A percentile compares a stretch with the other conserved stretches of the same genome.
Evolutionary conservation across 2,113 vertebrate species (phyloP).

Genomic region (Jaculus jaculus): DNA sequence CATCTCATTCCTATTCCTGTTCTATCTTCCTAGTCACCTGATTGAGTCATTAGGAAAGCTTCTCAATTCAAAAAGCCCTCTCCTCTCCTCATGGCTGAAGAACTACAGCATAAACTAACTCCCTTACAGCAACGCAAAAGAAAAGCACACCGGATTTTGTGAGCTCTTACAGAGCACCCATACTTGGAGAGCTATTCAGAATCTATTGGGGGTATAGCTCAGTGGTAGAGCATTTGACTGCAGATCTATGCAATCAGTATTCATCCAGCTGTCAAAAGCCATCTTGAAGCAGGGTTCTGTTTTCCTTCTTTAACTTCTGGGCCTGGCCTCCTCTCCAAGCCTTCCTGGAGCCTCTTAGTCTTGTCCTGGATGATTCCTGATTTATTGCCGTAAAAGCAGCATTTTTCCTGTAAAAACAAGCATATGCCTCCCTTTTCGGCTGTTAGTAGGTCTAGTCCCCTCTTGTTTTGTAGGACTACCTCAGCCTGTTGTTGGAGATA

Average conservation of each 20-base stretch:
- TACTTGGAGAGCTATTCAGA: neutral
- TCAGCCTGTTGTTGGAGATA: too few species aligned
- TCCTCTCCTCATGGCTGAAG: neutral
- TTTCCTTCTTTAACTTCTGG: constrained; percentile 1
- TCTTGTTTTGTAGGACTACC: too few species aligned
- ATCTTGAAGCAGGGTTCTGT: neutral
- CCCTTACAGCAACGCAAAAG: neutral
- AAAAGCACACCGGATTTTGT: neutral
- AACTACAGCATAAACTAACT: neutral
- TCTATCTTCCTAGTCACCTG: neutral
- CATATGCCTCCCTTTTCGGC: too few species aligned
- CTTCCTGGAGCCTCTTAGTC: too few species aligned
- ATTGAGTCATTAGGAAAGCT: neutral
- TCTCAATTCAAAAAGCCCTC: neutral
- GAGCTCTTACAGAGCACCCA: neutral
- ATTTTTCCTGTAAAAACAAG: too few species aligned
- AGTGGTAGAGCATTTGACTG: too few species aligned
- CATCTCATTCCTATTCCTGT: neutral
- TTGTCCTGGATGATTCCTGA: too few species aligned
- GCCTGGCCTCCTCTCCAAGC: too few species aligned
- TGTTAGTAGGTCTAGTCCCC: too few species aligned
- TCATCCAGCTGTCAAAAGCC: neutral
- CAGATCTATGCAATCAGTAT: neutral
- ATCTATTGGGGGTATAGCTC: too few species aligned
- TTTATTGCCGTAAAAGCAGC: too few species aligned